Base-by-base conservation (phyloP, 2,797 vertebrate species). In the Furcifer pardalis region DNA sequence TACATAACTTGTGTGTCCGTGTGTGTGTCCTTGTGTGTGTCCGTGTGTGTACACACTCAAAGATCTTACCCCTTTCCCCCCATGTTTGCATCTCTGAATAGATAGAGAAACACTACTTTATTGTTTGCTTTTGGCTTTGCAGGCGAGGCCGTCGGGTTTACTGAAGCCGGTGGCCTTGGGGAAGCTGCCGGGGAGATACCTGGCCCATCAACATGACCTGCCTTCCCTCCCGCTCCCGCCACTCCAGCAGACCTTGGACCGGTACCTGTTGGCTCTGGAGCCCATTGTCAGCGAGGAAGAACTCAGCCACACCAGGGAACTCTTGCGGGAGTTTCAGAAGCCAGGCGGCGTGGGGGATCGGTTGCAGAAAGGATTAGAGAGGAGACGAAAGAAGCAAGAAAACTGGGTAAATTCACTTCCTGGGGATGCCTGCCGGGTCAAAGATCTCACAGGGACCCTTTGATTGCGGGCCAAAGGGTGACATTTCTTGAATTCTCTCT, bases 321-420 rank as follows among this genome's bases (percentile, higher is more conserved):
- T 99, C 80, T 96, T 99, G 89, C 90, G 96, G 0, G 98, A 99
- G 83, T 99, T 99, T 89, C 94, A 96, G 81, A 94, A 90, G 5
- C 87, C 97, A 0, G 97, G 98, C 0, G 98, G 98, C 0, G 98
- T 99, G 0, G 98, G 99, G 2, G 98, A 98, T 49, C 95, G 98
- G 81, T 95, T 99, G 78, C 99, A 99, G 96, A 99, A 97, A 85
- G 95, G 97, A 49, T 95, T 99, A 87, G 98, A 99, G 92, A 96
- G 98, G 77, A 95, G 97, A 75, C 97, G 98, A 59, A 96, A 88
- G 87, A 99, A 99, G 92, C 97, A 92, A 0, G 98, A 99, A 19
- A 99, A 99, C 96, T 99, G 98, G 99, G 98, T 99, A 96, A 88
- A 95, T 93, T n/a, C 0, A 0, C 37, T 1, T 37, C 42, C 10